Conservation (phyloP, 2,888 invertebrate species). For the Sepioteuthis lessoniana region DNA sequence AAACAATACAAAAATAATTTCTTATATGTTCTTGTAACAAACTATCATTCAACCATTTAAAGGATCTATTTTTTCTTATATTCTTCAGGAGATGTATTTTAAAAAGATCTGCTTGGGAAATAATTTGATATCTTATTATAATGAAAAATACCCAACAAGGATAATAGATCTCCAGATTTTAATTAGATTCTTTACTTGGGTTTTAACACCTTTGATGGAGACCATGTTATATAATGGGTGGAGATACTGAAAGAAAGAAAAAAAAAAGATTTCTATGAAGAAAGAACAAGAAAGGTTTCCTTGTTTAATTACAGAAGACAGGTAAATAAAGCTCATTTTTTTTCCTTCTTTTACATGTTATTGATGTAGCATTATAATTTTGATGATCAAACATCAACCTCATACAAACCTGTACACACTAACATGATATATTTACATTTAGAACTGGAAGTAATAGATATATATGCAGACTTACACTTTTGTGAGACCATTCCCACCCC, state of each 20-base stretch:
- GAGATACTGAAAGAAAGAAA: neutral
- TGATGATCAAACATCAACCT: neutral
- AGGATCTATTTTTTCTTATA: too few species aligned
- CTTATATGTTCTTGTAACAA: too few species aligned
- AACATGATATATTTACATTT: neutral
- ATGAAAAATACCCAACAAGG: too few species aligned
- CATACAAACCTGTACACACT: neutral
- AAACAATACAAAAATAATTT: too few species aligned
- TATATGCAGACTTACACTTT: neutral
- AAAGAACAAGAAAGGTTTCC: neutral
- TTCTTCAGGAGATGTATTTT: too few species aligned
- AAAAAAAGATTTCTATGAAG: neutral
- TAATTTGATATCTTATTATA: too few species aligned
- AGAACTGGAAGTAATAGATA: neutral
- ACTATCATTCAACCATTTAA: too few species aligned
- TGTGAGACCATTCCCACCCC: neutral
- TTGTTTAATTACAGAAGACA: slow-evolving; percentile 15
- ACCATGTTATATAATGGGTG: neutral
- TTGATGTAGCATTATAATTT: slow-evolving; percentile 13
- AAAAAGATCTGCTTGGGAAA: too few species aligned
- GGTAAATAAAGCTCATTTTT: neutral
- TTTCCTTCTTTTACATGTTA: neutral
- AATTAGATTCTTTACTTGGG: neutral
- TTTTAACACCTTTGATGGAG: too few species aligned
- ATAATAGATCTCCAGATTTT: neutral